Base-by-base conservation (phyloP, 2,888 invertebrate genomes). In the Acleris laterana region DNA sequence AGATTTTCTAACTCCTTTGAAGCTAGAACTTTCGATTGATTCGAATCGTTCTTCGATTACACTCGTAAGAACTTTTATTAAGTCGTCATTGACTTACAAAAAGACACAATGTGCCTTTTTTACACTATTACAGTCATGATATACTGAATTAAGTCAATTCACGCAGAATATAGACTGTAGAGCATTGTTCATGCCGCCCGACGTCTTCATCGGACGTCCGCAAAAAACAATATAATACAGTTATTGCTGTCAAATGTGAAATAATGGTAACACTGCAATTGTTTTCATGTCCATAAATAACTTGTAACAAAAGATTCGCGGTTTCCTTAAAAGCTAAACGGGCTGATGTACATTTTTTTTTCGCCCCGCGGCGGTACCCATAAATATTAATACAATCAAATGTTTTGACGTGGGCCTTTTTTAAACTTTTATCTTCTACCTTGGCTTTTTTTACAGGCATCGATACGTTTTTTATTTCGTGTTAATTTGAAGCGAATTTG, bases 361-460 rank as follows among this genome's bases (percentile, higher is more conserved):
- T 77, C 75, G 79, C 75, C 93, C 93, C 88, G 88, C 89, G 89
- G 89, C 84, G 78, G 80, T 75, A 81, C 85, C 93, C 89, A 93
- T 93, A 93, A 93, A 93, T 93, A 92, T 93, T 93, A 93, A 92
- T 91, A 92, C 93, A 93, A 93, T 93, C 93, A 92, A 93, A 93
- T 93, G 92, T 93, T 92, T 92, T 92, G 92, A 93, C 93, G 89
- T 93, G 87, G 81, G 82, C 89, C 88, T 91, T 92, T 90, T 93
- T 93, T 89, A 93, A 91, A 83, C 88, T 90, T 87, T 92, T 89
- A 89, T 90, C 91, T 91, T 86, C 84, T 88, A 83, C 86, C 90
- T 90, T 89, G 82, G 89, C 88, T 89, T 88, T 91, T 88, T 90
- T 90, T 90, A 85, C 88, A 76, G 78, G 83, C 71, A 83, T 87